Base-by-base conservation (phyloP, 2,797 vertebrate genomes). In the Helarctos malayanus region DNA sequence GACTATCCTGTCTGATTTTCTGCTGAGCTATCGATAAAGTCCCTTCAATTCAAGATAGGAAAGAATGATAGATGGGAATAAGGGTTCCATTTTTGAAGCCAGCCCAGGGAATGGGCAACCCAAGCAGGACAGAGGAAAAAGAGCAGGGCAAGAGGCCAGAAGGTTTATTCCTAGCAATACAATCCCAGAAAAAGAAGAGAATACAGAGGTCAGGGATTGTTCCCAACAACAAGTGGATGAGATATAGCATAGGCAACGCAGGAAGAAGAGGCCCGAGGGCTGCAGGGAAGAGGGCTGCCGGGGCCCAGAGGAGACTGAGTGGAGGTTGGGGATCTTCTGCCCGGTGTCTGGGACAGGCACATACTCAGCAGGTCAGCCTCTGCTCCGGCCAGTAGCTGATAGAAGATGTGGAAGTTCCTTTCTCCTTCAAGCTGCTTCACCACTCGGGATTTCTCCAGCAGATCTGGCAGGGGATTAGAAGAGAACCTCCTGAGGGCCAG, bases 381-480 rank as follows among this genome's bases (percentile, higher is more conserved):
- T 63, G 98, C 99, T 56, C 99, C 99, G 0, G 98, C 98, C 96
- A 99, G 98, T 13, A 99, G 97, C 94, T 99, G 99, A 97, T 99
- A 99, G 98, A 99, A 99, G 98, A 99, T 98, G 96, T 99, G 99
- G 97, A 99, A 99, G 88, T 99, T 99, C 93, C 99, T 98, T 98
- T 99, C 99, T 56, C 98, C 99, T 96, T 96, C 98, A 63, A 98
- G 97, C 11, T 99, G 99, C 89, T 98, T 98, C 56, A 99, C 98
- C 5, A 99, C 97, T n/a, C 99, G 98, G 82, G 99, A 99, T 87
- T 99, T 99, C 98, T 99, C 99, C 89, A 99, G 98, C 94, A 99
- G 97, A 93, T 99, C 99, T 99, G 97, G 0, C 3, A 82, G 23
- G 87, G 81, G n/a, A 47, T 59, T 29, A 38, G 25, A 95, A 92